Conservation (phyloP, 2,888 invertebrate genomes). For the Sepioteuthis lessoniana region DNA sequence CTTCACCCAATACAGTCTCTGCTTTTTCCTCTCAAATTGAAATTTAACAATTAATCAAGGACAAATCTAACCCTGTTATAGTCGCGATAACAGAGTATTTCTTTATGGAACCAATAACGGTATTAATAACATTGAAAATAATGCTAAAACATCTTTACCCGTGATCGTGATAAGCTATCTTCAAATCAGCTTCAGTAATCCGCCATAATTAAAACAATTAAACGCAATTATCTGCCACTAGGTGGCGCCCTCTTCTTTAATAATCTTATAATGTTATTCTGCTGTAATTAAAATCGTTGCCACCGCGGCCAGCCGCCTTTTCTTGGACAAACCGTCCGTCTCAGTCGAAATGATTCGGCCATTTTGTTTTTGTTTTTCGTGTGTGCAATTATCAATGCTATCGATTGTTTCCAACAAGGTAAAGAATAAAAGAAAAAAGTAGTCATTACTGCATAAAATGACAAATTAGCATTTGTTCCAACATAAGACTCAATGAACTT, state of each 20-base stretch:
- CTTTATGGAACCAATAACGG: too few relatives aligned
- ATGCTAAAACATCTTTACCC: background rate
- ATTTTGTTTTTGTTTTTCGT: background rate
- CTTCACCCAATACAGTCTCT: too few relatives aligned
- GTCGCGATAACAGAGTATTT: too few relatives aligned
- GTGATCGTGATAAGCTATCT: background rate
- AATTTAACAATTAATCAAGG: too few relatives aligned
- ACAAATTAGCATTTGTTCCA: slow-evolving; percentile 33
- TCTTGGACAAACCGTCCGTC: background rate
- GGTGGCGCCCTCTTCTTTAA: background rate
- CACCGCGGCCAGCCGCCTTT: background rate
- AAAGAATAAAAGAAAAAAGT: background rate
- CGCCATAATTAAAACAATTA: slow-evolving; percentile 23
- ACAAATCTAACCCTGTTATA: too few relatives aligned
- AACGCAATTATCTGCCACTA: background rate
- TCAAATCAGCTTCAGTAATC: background rate
- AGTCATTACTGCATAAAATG: background rate
- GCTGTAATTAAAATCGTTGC: background rate
- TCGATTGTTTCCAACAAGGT: background rate
- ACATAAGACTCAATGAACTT: background rate
- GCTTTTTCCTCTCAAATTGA: too few relatives aligned
- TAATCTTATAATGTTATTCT: background rate
- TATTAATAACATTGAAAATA: too few relatives aligned
- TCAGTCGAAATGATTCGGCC: background rate
- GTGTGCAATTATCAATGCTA: background rate